These are phyloP conservation scores for Embidobia sp. DNA, from an alignment of 2,888 invertebrate genomes.

Conservation along the genomic window DNA sequence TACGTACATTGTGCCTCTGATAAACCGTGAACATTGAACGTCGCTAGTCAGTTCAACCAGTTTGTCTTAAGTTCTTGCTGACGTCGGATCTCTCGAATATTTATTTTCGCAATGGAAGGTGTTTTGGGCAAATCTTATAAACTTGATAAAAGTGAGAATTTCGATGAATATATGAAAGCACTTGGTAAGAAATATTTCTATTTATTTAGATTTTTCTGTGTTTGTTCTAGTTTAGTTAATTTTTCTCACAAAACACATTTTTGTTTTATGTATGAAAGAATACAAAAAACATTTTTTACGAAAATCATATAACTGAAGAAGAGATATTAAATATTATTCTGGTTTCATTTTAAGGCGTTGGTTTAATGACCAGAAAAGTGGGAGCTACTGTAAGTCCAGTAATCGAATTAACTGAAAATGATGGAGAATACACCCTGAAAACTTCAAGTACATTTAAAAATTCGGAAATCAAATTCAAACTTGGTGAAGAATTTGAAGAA, in stretches of 20 bases:
- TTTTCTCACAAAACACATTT: too few relatives aligned
- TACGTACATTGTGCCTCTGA: constrained; percentile 22
- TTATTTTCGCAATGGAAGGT: constrained; percentile 28
- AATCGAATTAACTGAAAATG: constrained; percentile 90
- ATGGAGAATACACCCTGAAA: constrained; percentile 89
- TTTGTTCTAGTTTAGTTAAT: too few relatives aligned
- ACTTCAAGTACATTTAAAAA: constrained; percentile 95
- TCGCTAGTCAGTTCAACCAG: constrained; percentile 50
- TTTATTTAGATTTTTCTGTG: background rate
- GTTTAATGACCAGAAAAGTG: constrained; percentile 92
- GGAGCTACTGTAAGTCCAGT: constrained; percentile 92
- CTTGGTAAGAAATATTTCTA: constrained; percentile 89
- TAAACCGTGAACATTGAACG: constrained; percentile 34
- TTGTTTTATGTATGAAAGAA: too few relatives aligned
- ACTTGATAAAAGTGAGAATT: constrained; percentile 89
- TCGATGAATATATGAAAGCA: constrained; percentile 94
- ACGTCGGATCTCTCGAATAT: background rate
- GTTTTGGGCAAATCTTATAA: constrained; percentile 90
- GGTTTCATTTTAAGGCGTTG: constrained; percentile 91
- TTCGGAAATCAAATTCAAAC: constrained; percentile 90
- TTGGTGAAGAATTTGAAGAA: constrained; percentile 94
- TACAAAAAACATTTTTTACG: too few relatives aligned
- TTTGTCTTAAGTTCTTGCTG: constrained; percentile 13
- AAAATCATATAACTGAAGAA: too few relatives aligned
- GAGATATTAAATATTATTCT: too few relatives aligned